Evolutionary conservation across 2,113 vertebrate species (phyloP), one percentile per base, ranked within the genome.

Genomic region (Hydropotes inermis): DNA sequence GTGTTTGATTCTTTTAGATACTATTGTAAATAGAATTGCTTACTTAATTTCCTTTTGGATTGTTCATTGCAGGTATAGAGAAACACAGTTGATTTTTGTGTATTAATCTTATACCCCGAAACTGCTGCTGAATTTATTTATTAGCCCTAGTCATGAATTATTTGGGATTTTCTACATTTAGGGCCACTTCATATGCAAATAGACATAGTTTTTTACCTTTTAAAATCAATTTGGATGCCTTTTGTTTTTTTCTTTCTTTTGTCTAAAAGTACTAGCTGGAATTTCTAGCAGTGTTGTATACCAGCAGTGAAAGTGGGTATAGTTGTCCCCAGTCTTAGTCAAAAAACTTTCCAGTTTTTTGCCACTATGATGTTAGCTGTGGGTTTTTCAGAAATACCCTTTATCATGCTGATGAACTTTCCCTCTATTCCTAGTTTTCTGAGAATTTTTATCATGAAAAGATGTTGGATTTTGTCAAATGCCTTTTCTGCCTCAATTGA

Each of bases 1-100:
- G 52, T 94, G n/a, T 74, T 83, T 86, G 76, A 76, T 94, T 96
- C 27, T 92, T 93, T 94, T 84, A 93, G 50, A 67, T 82, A 17
- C 57, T 36, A 21, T 87, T 54, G 1, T 79, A 94, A 87, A 85
- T 93, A 81, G 14, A 74, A 94, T 91, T 91, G 50, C 23, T 92
- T 95, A 88, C 27, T 93, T 70, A n/a, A 61, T 94, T 94, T 94
- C 30, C 57, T 82, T 90, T 96, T 36, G 23, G 28, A 10, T 88
- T 95, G 70, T 88, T 87, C 36, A 64, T 90, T 93, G 27, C 47
- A 95, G 23, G 76, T 47, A 11, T 90, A 70, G 64, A 74, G n/a
- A 94, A 79, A 92, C 50, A 84, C 15, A 92, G 54, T 13, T 94
- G 64, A 36, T 79, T 87, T 78, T n/a, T 70, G 11, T 45, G 33